Percentiles rank a stretch among this genome's conserved stretches.
Conservation (phyloP, 2,797 vertebrate genomes). For the Hapalemur alaotrensis region DNA sequence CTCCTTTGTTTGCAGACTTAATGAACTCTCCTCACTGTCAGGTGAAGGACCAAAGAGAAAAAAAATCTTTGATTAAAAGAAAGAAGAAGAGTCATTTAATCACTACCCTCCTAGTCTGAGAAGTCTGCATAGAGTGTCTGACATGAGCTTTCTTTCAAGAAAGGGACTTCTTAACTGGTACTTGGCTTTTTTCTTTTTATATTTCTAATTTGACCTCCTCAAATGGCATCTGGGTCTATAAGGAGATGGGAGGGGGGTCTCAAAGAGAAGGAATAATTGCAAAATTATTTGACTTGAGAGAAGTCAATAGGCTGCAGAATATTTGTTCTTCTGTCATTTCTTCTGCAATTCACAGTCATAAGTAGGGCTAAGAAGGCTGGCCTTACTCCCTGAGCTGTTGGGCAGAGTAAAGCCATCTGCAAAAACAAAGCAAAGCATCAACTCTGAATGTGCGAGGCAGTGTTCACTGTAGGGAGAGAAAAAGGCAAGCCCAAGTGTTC, state of each 20-base stretch:
- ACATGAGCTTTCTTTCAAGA: not conserved
- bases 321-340: not conserved
- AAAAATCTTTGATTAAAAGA: constrained; percentile 20
- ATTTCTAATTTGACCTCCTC: constrained; percentile 1
- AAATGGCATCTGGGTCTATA: not conserved
- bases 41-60: not conserved
- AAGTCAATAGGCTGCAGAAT: not conserved
- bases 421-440: not conserved
- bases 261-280: not conserved
- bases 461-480: not conserved
- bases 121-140: not conserved
- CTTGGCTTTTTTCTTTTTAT: not conserved
- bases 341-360: not conserved
- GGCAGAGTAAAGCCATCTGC: not conserved
- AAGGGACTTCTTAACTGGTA: not conserved
- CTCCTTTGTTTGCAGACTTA: not conserved
- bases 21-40: not conserved
- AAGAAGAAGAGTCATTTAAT: not conserved
- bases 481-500: not conserved
- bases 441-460: not conserved
- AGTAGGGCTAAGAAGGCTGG: not conserved
- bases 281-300: not conserved
- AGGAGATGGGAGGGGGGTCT: not conserved
- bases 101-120: not conserved
- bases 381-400: not conserved